phyloP scores from a whole-genome alignment of 35 echinoderm and acorn worm genomes.

The Heliocidaris erythrogramma region DNA sequence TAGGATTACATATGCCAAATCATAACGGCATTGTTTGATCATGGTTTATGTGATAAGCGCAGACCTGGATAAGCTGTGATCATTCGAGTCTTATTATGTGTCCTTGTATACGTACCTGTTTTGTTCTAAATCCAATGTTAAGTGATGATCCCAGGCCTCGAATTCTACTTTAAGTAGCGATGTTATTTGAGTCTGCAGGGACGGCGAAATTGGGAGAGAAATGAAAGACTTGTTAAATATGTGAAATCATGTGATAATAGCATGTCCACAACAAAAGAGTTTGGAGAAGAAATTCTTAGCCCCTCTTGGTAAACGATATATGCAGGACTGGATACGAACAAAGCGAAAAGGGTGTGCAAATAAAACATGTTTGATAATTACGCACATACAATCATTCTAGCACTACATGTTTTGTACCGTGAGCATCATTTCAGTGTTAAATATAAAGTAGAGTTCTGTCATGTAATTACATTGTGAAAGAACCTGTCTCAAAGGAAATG shows the following conservation, averaged over 20 bases:
- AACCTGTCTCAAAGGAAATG: too few species aligned
- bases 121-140: constrained; percentile 31
- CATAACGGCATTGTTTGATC: too few species aligned
- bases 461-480: too few species aligned
- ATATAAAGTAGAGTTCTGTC: too few species aligned
- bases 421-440: too few species aligned
- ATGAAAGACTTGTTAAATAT: too few species aligned
- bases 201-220: too few species aligned
- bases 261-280: background rate
- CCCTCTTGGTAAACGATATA: background rate
- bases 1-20: too few species aligned
- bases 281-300: background rate
- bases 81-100: too few species aligned
- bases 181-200: background rate
- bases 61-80: too few species aligned
- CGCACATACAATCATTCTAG: background rate
- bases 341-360: background rate
- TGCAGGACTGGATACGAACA: background rate
- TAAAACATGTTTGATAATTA: background rate
- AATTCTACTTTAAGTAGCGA: background rate
- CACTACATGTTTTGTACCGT: background rate
- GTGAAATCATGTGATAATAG: background rate
- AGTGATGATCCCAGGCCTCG: background rate
- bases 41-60: too few species aligned
- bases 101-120: background rate